Conservation (phyloP, 2,113 vertebrate species). For the Menura novaehollandiae region DNA sequence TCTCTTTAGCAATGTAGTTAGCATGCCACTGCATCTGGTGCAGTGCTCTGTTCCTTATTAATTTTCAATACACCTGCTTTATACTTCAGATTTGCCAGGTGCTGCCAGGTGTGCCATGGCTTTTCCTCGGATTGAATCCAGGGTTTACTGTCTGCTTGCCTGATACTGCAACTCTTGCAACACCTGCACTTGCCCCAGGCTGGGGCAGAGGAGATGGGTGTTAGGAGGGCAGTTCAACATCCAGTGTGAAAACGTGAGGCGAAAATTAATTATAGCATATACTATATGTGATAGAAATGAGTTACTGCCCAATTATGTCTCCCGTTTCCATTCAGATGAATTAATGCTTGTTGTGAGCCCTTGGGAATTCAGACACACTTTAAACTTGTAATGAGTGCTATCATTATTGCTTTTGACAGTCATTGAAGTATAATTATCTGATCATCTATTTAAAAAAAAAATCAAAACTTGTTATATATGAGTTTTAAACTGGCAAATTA, state of each 20-base stretch:
- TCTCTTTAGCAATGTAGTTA: constrained; percentile 37
- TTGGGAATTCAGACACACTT: constrained; percentile 55
- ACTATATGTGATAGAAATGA: constrained; percentile 34
- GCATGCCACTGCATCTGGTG: constrained; percentile 7
- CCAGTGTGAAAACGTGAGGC: background rate
- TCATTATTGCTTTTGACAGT: constrained; percentile 67
- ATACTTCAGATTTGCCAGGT: background rate
- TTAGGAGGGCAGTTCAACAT: background rate
- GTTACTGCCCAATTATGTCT: constrained; percentile 52
- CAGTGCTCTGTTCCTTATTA: background rate
- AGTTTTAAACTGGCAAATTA: constrained; percentile 29
- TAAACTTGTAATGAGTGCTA: constrained; percentile 67
- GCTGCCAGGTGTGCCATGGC: constrained; percentile 2
- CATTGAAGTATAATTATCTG: constrained; percentile 66
- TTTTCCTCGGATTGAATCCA: background rate
- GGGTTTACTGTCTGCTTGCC: background rate
- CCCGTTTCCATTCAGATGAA: constrained; percentile 58
- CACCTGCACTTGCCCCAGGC: background rate
- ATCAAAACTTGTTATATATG: constrained; percentile 37
- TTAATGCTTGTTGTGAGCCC: constrained; percentile 49
- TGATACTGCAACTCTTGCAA: background rate
- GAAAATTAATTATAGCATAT: constrained; percentile 33
- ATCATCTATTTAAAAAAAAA: constrained; percentile 36
- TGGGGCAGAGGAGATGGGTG: background rate
- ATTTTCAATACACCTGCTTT: constrained; percentile 7